phyloP scores from a whole-genome alignment of 2,113 vertebrate species.

The Menura novaehollandiae region DNA sequence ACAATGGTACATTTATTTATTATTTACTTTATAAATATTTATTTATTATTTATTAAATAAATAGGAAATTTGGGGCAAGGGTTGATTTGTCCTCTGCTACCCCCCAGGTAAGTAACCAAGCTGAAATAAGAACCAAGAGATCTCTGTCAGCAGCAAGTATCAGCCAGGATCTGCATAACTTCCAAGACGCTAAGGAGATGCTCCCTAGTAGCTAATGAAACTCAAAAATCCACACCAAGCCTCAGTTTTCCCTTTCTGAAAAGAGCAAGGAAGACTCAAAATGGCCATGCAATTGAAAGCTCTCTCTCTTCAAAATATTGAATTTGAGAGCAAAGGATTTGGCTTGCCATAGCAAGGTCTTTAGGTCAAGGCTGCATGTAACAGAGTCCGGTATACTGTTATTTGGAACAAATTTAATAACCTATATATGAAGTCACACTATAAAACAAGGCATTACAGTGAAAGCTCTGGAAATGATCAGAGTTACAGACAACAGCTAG shows the following conservation, averaged over 20 bases:
- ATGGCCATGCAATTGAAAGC: neutral
- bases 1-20: neutral
- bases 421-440: neutral
- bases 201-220: neutral
- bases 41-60: too few relatives aligned
- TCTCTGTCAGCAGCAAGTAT: too few relatives aligned
- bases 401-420: neutral
- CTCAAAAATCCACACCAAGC: neutral
- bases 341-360: neutral
- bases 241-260: neutral
- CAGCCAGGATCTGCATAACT: neutral
- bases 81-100: neutral
- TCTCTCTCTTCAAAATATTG: neutral
- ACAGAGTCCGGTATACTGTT: neutral
- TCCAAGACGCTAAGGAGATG: neutral
- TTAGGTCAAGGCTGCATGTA: neutral
- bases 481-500: neutral
- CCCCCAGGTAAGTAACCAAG: neutral
- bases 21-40: too few relatives aligned
- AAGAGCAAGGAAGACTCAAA: neutral
- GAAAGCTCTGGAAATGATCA: conserved; percentile 6
- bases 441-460: neutral
- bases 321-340: neutral
- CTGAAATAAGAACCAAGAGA: too few relatives aligned
- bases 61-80: neutral